Evolutionary conservation across 2,888 invertebrate species (phyloP).

Genomic region (Clusia tigrina): DNA sequence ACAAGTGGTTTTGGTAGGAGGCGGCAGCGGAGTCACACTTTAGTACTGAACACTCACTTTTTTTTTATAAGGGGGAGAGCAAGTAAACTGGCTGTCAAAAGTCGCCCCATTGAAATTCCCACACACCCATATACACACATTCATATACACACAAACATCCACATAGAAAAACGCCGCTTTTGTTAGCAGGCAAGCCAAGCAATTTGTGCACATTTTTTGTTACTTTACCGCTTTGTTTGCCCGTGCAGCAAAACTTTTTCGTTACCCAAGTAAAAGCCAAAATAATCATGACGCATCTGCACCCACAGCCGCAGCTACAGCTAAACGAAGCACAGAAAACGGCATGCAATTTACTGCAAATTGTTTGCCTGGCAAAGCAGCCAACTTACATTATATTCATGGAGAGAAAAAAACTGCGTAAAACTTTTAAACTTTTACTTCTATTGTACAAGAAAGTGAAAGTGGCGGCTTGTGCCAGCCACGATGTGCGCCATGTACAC

Average conservation of each 20-base stretch:
- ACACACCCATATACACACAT: constrained; percentile 9
- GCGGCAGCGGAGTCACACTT: background rate
- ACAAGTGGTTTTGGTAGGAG: background rate
- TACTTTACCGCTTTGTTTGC: constrained; percentile 5
- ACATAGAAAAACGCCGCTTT: constrained; percentile 43
- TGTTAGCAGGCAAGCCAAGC: constrained; percentile 28
- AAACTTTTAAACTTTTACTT: too few species aligned
- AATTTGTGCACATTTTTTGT: constrained; percentile 2
- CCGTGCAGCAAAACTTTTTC: constrained; percentile 1
- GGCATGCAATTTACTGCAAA: constrained; percentile 26
- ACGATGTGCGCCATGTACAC: too few species aligned
- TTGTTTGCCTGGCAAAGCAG: too few species aligned
- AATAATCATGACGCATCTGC: constrained; percentile 12
- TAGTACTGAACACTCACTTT: too few species aligned
- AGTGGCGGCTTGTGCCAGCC: too few species aligned
- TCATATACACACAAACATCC: constrained; percentile 1
- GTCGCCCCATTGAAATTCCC: constrained; percentile 23
- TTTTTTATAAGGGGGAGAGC: too few species aligned
- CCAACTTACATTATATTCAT: too few species aligned
- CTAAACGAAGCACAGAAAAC: background rate
- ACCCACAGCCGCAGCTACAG: background rate
- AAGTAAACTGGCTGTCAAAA: constrained; percentile 27
- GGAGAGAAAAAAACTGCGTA: too few species aligned
- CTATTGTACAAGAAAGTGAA: too few species aligned
- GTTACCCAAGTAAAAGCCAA: background rate